Conservation (phyloP, 2,113 vertebrate genomes). For the Shinisaurus crocodilurus region DNA sequence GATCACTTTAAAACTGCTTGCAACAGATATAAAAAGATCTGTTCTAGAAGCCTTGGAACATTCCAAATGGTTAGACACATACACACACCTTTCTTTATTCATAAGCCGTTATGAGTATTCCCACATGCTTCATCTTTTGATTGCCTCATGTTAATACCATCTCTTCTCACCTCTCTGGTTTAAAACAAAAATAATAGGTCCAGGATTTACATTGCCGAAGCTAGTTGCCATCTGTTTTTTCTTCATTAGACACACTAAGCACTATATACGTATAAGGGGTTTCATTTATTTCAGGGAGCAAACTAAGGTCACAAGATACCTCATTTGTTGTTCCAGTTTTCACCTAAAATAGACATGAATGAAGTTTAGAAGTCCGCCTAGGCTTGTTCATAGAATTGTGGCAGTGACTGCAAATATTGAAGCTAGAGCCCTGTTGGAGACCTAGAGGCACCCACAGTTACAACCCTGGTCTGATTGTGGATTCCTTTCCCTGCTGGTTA, state of each 20-base stretch:
- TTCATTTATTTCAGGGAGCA: background rate
- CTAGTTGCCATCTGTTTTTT: constrained; percentile 17
- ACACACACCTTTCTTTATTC: constrained; percentile 31
- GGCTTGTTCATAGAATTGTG: background rate
- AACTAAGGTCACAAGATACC: background rate
- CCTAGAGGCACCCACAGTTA: background rate
- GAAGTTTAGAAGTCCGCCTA: background rate
- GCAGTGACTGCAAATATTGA: background rate
- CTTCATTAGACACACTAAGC: background rate
- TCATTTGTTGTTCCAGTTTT: background rate
- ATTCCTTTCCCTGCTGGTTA: background rate
- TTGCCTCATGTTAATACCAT: constrained; percentile 22
- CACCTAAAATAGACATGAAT: background rate
- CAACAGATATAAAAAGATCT: constrained; percentile 42
- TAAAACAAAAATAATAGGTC: background rate
- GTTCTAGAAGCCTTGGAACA: constrained; percentile 40
- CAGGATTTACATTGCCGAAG: constrained; percentile 23
- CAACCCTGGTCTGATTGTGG: background rate
- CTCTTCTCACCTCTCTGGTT: background rate
- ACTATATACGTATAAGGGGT: background rate
- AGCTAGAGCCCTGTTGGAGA: background rate
- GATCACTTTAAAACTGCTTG: background rate
- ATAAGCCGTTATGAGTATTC: constrained; percentile 47
- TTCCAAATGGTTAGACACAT: constrained; percentile 35
- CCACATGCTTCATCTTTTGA: constrained; percentile 20